Evolutionary conservation across 2,888 invertebrate species (phyloP), one percentile per base, ranked within the genome.

Genomic region (Ennomos quercinarius): DNA sequence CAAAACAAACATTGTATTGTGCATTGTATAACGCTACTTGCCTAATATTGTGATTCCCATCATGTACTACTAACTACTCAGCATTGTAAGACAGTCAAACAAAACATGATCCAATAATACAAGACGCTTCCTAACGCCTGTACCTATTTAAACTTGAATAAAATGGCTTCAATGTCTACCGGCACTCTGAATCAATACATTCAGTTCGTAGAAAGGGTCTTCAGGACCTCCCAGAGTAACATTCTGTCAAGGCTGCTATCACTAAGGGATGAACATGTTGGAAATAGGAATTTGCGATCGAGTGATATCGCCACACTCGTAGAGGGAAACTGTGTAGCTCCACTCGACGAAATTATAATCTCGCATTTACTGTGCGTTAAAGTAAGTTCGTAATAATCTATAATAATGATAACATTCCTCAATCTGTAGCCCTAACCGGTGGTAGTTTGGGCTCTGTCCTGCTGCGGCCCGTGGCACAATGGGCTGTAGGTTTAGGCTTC

Each of bases 321-420:
- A 1, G 94, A 95, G 71, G 94, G 95, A 50, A 94, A 95, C 72
- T 91, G 97, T 61, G 93, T 95, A 47, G 87, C 95, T 9, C 97
- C 97, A 0, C 89, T 97, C 56, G 96, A 97, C 81, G 97, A 97
- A 78, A 91, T 97, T 42, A 93, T 96, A 3, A 93, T 94, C 46
- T 93, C 94, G 6, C 98, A 98, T 83, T 84, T 98, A n/a, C 94
- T 94, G 73, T 95, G 95, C 68, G 84, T 95, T 0, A 94, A 93
- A 80, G 95, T 95, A 84, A 73, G 66, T 37, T 11, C 10, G 0
- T 27, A 27, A 6, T 27, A 27, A 2, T 27, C 27, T 27, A 6
- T 27, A 27, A 6, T 27, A 27, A 6, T 27, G 6, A 3, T 27
- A 6, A 6, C 27, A 27, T 27, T 27, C 27, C 27, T 27, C 27